phyloP scores from a whole-genome alignment of 37 sponge, comb jelly and placozoan genomes.

The Geodia barretti region DNA sequence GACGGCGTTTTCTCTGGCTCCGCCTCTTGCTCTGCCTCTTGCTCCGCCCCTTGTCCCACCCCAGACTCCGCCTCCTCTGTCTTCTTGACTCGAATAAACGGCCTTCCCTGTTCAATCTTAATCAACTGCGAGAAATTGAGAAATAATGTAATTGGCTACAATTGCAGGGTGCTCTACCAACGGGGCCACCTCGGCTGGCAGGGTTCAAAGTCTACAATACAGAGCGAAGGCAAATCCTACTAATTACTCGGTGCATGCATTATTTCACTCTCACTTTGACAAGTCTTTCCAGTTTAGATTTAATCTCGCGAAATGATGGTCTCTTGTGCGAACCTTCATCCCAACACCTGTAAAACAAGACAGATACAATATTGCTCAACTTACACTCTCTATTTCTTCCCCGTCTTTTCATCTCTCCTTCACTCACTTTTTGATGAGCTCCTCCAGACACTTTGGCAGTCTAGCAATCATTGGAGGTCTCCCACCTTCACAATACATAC shows the following conservation, averaged over 20 bases:
- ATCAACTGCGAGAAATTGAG: not conserved
- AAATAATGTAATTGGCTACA: too few species aligned
- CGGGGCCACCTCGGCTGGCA: too few species aligned
- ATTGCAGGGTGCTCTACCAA: too few species aligned
- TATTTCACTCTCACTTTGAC: not conserved
- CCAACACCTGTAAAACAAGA: not conserved
- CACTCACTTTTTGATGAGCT: not conserved
- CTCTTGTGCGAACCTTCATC: not conserved
- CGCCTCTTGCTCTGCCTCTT: not conserved
- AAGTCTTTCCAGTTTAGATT: not conserved
- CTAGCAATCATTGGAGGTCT: constrained; percentile 52
- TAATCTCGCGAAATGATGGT: not conserved
- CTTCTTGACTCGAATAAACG: not conserved
- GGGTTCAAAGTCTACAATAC: too few species aligned
- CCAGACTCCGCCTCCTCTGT: too few species aligned
- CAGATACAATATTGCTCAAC: too few species aligned
- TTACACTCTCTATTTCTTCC: too few species aligned
- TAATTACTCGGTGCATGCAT: not conserved
- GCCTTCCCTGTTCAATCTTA: not conserved
- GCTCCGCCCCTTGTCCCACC: not conserved
- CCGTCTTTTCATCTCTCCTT: too few species aligned
- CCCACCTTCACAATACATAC: constrained; percentile 27
- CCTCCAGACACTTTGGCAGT: constrained; percentile 43
- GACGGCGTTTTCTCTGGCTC: not conserved
- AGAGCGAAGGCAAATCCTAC: not conserved